Base-by-base conservation (phyloP, 2,888 invertebrate species). In the Cepaea hortensis region DNA sequence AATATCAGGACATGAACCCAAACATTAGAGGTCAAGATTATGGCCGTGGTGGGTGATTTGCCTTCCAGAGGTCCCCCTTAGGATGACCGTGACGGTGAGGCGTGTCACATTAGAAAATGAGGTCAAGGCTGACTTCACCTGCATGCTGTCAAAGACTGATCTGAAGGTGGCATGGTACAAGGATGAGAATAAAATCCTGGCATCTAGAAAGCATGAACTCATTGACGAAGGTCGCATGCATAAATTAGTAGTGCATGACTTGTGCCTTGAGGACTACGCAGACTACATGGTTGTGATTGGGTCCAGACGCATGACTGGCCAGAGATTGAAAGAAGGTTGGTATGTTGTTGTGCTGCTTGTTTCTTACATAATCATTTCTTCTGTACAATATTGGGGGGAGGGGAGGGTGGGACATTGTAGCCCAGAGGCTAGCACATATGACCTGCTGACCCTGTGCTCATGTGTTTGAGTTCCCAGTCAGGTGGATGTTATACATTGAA, bases 261-360 rank as follows among this genome's bases (percentile, higher is more conserved):
- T 92, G 82, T 88, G 88, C 82, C 87, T 88, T 87, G 88, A 87
- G 55, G 92, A 93, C 88, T 92, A 90, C 84, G 91, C 90, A n/a
- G 91, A 92, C 88, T 93, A 93, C 88, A 96, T 97, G 1, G 98
- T 98, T 92, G 96, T 96, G 94, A 94, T 95, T 75, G 94, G 95
- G 82, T 90, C 91, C 82, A 89, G 89, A 55, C 88, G 90, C 85
- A 89, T 90, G 89, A 87, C 89, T 73, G 90, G 89, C 73, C 87
- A 87, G 23, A 87, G 88, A 35, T 83, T 87, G 9, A 77, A 70
- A 23, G 88, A 90, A 92, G 91, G 92, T 91, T 90, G 87, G 92
- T 91, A 13, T 23, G 20, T 11, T 23, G 3, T 61, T 0, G n/a
- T 68, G 1, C 18, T 68, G 55, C 11, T 55, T 35, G 35, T 35